phyloP scores from a whole-genome alignment of 2,888 invertebrate genomes.

The Polietes domitor region DNA sequence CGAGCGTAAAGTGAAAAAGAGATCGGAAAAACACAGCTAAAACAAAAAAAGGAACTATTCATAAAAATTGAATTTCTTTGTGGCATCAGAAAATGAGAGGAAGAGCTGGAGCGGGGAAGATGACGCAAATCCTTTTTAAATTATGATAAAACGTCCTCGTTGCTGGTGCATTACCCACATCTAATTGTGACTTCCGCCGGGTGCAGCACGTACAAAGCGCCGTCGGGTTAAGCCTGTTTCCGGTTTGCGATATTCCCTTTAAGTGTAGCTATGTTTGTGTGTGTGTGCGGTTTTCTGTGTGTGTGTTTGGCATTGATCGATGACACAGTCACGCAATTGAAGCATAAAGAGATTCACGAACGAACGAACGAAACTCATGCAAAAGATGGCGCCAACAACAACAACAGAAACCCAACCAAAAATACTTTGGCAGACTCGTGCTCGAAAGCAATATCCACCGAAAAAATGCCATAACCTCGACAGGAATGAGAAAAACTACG shows the following conservation, averaged over 20 bases:
- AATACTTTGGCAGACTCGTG: constrained; percentile 40
- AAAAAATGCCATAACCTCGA: not conserved
- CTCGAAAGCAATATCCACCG: not conserved
- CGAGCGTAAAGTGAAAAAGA: too few species aligned
- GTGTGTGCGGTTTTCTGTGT: not conserved
- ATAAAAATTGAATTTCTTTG: not conserved
- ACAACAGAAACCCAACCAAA: not conserved
- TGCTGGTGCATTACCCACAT: not conserved
- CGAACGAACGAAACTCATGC: not conserved
- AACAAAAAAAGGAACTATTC: not conserved
- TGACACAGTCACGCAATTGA: constrained; percentile 60
- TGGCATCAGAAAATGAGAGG: not conserved
- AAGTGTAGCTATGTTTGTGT: not conserved
- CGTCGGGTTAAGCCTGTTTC: constrained; percentile 32
- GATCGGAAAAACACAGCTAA: not conserved
- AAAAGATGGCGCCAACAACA: not conserved
- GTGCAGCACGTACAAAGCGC: not conserved
- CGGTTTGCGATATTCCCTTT: constrained; percentile 29
- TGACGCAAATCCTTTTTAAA: not conserved
- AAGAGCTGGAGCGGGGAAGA: not conserved
- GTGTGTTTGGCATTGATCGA: constrained; percentile 58
- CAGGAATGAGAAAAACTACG: too few species aligned
- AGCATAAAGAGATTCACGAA: constrained; percentile 47
- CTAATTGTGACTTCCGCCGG: constrained; percentile 1
- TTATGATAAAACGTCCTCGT: not conserved